Evolutionary conservation across 1,140 invertebrate species (phyloP), one percentile per base, ranked within the genome.

Genomic region (Drosophila yakuba): DNA sequence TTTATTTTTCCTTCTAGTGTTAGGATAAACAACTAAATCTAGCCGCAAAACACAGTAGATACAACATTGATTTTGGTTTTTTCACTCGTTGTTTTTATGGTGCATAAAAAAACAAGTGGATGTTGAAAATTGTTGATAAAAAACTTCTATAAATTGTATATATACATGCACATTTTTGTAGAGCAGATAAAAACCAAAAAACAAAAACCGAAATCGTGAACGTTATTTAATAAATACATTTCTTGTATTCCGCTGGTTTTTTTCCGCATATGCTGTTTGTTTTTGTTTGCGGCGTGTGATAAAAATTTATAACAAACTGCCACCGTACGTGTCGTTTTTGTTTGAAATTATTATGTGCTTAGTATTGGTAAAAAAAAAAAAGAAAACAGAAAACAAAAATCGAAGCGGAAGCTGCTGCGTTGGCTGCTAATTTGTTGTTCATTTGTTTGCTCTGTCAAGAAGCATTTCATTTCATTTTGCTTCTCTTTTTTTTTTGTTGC

Each of bases 211-310:
- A 35, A 56, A 57, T 43, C 4, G 35, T 39, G 32, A 52, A 39
- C 39, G 60, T 61, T 62, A 36, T 74, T 73, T 61, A 61, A 20
- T 62, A 52, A 39, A 56, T 52, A 68, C 23, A 52, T 64, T 68
- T 52, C 28, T 60, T 48, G 25, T 25, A 36, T 54, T 56, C 10
- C 39, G 35, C 32, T 58, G 52, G 17, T 44, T 62, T 52, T 52
- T 62, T 52, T 48, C 62, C 55, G 55, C 44, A 58, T 39, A 14
- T 48, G 59, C 41, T 52, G 28, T 52, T 75, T 71, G 45, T 73
- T 62, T 62, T 80, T 72, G 55, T 76, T 71, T 66, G 60, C 50
- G 23, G 60, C 58, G 67, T 77, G 78, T 81, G 80, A 82, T 77
- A 81, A 74, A 43, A 52, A 28, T 55, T 54, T 39, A 39, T 28